Base-by-base conservation (phyloP, 2,888 invertebrate species). In the Caradrina kadenii region DNA sequence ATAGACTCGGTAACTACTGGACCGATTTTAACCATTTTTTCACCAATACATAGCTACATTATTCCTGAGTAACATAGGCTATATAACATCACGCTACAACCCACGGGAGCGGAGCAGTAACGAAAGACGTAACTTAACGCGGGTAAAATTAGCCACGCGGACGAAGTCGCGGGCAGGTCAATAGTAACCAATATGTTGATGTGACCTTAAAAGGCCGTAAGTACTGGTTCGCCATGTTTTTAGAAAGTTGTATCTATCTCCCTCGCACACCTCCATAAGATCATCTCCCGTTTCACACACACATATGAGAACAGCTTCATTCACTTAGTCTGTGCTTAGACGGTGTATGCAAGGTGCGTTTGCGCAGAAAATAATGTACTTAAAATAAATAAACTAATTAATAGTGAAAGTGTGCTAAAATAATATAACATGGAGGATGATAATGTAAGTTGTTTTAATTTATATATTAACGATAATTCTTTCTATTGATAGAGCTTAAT, bases 151-250 rank as follows among this genome's bases (percentile, higher is more conserved):
- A n/a, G n/a, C n/a, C n/a, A n/a, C n/a, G n/a, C n/a, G n/a, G n/a
- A n/a, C n/a, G n/a, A n/a, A n/a, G n/a, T n/a, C n/a, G n/a, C n/a
- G n/a, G n/a, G n/a, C n/a, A n/a, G n/a, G n/a, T n/a, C n/a, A n/a
- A n/a, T n/a, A n/a, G n/a, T n/a, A 22, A 63, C 48, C 61, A 77
- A 63, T 83, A 86, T 85, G 82, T 78, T 89, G 93, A 94, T 94
- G 92, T 94, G 95, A 95, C 95, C 95, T 93, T 94, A 94, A 92
- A 93, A 91, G 89, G 87, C 84, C 70, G 72, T 83, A 79, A 82
- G 82, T 17, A 87, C 86, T 76, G 79, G 87, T 86, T 89, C 82
- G 83, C 82, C 85, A 86, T 86, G 86, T 89, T 92, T 69, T 94
- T 95, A 95, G 95, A 95, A 95, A 95, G 95, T 94, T 69, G 58